Percentiles rank a stretch among this genome's conserved stretches.
phyloP scores from a whole-genome alignment of 2,888 invertebrate species.

The Heteromyza rotundicornis region DNA sequence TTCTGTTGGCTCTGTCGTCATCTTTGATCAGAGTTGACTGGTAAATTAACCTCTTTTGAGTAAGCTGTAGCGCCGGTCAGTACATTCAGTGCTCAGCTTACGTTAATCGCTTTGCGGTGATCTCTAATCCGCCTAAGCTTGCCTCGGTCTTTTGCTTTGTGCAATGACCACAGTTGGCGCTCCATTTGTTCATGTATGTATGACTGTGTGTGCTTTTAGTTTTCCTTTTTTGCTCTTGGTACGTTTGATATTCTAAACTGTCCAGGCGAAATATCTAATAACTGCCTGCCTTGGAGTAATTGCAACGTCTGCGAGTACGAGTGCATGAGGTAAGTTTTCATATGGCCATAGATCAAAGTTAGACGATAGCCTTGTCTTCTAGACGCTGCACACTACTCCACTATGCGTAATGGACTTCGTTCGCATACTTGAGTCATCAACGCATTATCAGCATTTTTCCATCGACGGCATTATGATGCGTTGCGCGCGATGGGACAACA shows the following conservation, averaged over 20 bases:
- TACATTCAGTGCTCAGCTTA: background rate
- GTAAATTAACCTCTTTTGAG: no score
- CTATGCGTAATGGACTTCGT: background rate
- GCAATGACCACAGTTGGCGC: background rate
- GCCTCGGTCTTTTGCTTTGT: background rate
- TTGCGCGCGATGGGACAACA: background rate
- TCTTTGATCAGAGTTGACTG: no score
- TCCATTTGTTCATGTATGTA: background rate
- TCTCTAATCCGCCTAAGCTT: background rate
- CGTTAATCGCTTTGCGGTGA: background rate
- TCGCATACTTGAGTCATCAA: constrained; percentile 41
- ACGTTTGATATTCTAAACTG: no score
- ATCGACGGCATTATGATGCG: constrained; percentile 39
- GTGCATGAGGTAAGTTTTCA: background rate
- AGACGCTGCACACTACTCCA: no score
- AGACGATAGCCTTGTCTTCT: constrained; percentile 44
- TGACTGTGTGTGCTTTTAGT: background rate
- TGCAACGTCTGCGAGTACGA: background rate
- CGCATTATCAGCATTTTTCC: constrained; percentile 35
- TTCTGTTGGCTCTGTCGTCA: constrained; percentile 14
- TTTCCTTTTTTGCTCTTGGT: no score
- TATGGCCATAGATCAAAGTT: constrained; percentile 43
- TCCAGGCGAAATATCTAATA: background rate
- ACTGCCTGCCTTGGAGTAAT: constrained; percentile 1
- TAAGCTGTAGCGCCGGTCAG: background rate